phyloP scores from a whole-genome alignment of 2,797 vertebrate genomes.

The Emys orbicularis region DNA sequence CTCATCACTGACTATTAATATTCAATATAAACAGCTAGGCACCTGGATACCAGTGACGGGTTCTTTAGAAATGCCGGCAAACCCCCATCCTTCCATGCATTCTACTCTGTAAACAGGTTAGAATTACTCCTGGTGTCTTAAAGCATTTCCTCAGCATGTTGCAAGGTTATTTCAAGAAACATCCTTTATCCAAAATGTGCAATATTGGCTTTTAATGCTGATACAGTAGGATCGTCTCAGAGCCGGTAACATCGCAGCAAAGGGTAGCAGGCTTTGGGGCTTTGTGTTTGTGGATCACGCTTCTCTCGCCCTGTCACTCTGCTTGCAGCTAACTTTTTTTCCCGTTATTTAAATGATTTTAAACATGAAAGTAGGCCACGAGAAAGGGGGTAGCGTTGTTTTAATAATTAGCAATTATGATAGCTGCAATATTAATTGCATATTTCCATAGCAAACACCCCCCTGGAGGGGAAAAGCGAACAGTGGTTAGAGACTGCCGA shows the following conservation, averaged over 20 bases:
- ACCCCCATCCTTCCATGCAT: not conserved
- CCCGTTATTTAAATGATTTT: constrained; percentile 89
- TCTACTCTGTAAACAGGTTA: not conserved
- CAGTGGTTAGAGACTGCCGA: constrained; percentile 87
- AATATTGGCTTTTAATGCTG: not conserved
- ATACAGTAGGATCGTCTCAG: accelerated
- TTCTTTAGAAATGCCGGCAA: accelerated
- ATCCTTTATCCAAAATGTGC: accelerated
- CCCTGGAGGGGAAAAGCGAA: constrained; percentile 86
- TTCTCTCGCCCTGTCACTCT: not conserved
- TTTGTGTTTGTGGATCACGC: constrained; percentile 3
- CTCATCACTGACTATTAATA: constrained; percentile 42
- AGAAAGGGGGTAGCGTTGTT: constrained; percentile 91
- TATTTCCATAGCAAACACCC: constrained; percentile 89
- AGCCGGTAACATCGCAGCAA: not conserved
- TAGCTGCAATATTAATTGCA: constrained; percentile 96
- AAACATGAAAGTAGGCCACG: constrained; percentile 97
- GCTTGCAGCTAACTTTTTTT: constrained; percentile 55
- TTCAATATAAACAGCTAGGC: constrained; percentile 20
- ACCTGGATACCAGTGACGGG: accelerated
- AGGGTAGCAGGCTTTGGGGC: accelerated
- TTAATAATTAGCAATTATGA: constrained; percentile 99
- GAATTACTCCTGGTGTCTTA: accelerated
- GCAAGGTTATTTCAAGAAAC: not conserved
- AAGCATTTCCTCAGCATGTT: accelerated